Evolutionary conservation across 2,888 invertebrate genomes (phyloP), one percentile per base, ranked within the genome.

Genomic region (Rhagophthalmus giganteus): DNA sequence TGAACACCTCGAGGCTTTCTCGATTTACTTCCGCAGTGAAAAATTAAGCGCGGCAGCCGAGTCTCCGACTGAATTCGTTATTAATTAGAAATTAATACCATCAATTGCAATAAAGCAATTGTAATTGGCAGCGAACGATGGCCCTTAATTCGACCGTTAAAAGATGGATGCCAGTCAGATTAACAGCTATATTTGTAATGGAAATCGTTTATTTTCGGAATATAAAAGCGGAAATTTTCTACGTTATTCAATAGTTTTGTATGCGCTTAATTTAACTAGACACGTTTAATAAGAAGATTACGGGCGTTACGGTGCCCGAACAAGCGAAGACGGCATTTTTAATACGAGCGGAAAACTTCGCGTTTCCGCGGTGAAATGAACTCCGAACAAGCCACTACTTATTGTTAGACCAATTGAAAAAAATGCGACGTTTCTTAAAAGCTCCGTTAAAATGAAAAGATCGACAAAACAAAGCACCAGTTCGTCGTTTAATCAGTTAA

Each of bases 401-500:
- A 31, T n/a, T n/a, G n/a, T n/a, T n/a, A 14, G 1, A 27, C n/a
- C 30, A 31, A 31, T 31, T 41, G 13, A 11, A 32, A 41, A n/a
- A 41, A 41, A 32, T 41, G 12, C 24, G 14, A 32, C 25, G 14
- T 41, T 41, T 34, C 33, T 25, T 24, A 10, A 11, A 13, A 33
- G 33, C 10, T 33, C 14, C 13, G 24, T 9, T 34, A 16, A 34
- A 42, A 42, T 27, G 42, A 34, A 42, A 42, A 34, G 33, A 34
- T 42, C 34, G 34, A 34, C 42, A 33, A 42, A 42, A 42, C 27
- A 42, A 28, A 16, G 33, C 14, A 32, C 34, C 15, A 8, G 24
- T 25, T 42, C 26, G 26, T 25, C 11, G 13, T 34, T 42, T 34
- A 34, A 42, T 33, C 28, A 32, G 34, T 27, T 28, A 12, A 42